These are phyloP conservation scores for Cairina moschata DNA, from an alignment of 2,113 vertebrate species.

Conservation along the genomic window DNA sequence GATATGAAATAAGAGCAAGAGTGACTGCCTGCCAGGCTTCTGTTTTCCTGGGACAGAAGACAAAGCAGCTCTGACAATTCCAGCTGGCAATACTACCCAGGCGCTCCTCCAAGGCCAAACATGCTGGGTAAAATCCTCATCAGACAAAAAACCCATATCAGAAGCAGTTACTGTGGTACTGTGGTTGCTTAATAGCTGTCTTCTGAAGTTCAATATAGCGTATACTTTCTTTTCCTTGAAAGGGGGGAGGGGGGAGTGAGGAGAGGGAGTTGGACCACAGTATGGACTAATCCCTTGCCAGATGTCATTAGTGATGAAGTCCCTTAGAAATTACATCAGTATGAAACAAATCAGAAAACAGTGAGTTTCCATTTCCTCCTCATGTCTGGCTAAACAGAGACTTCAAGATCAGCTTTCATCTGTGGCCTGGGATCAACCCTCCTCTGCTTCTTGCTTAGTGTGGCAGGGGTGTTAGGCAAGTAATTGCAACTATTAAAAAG, in stretches of 20 bases:
- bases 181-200: slow-evolving; percentile 39
- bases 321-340: slow-evolving; percentile 47
- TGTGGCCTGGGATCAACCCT: not conserved
- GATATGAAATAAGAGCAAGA: slow-evolving; percentile 62
- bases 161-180: slow-evolving; percentile 8
- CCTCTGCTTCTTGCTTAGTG: not conserved
- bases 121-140: slow-evolving; percentile 60
- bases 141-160: not conserved
- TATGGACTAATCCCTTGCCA: slow-evolving; percentile 17
- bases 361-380: slow-evolving; percentile 50
- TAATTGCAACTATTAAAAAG: slow-evolving; percentile 43
- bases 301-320: slow-evolving; percentile 42
- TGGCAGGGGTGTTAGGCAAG: slow-evolving; percentile 30
- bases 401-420: slow-evolving; percentile 50
- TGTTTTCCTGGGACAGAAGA: slow-evolving; percentile 70
- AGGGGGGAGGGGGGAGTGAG: not conserved
- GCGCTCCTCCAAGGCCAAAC: slow-evolving; percentile 61
- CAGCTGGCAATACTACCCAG: slow-evolving; percentile 67
- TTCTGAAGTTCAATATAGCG: not conserved
- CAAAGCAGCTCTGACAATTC: slow-evolving; percentile 69
- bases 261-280: not conserved
- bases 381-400: slow-evolving; percentile 24
- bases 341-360: slow-evolving; percentile 39
- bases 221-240: slow-evolving; percentile 36
- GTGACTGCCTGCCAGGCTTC: slow-evolving; percentile 57